These are phyloP conservation scores for Poecilia gillii DNA, from an alignment of 2,797 vertebrate genomes.

Conservation along the genomic window DNA sequence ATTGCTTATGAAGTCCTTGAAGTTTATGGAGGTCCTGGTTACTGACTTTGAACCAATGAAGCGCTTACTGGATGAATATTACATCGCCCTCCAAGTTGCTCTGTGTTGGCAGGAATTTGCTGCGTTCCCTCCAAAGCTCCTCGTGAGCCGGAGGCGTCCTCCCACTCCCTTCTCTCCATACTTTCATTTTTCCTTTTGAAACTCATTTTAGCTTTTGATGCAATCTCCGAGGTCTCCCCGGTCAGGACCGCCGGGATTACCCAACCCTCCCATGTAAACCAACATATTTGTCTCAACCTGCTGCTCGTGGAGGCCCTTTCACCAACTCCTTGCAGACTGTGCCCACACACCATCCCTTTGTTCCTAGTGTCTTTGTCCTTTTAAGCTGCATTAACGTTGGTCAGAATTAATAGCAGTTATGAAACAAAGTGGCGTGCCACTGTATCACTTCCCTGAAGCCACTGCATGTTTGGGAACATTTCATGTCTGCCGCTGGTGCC, in stretches of 20 bases:
- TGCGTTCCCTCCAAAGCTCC: constrained; percentile 41
- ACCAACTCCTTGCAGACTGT: constrained; percentile 63
- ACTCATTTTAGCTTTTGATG: constrained; percentile 75
- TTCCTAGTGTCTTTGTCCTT: constrained; percentile 29
- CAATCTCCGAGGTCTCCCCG: constrained; percentile 67
- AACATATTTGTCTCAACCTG: constrained; percentile 63
- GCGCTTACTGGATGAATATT: constrained; percentile 55
- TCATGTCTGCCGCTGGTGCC: constrained; percentile 27
- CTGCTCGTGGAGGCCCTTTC: constrained; percentile 53
- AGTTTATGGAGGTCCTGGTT: constrained; percentile 34
- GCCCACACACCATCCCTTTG: constrained; percentile 72
- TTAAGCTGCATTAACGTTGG: constrained; percentile 28
- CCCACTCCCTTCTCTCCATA: constrained; percentile 63
- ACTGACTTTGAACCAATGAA: constrained; percentile 37
- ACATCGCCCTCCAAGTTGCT: constrained; percentile 35
- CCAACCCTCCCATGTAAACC: constrained; percentile 68
- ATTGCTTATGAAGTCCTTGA: background rate
- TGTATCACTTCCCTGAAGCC: constrained; percentile 36
- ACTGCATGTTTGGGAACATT: constrained; percentile 30
- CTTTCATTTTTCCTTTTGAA: constrained; percentile 65
- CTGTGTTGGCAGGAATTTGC: constrained; percentile 47
- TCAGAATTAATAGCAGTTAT: constrained; percentile 44
- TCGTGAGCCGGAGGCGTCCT: constrained; percentile 67
- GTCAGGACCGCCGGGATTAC: constrained; percentile 68
- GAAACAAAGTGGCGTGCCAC: constrained; percentile 32